These are phyloP conservation scores for Spilogale gracilis DNA, from an alignment of 2,113 vertebrate species.

Conservation along the genomic window DNA sequence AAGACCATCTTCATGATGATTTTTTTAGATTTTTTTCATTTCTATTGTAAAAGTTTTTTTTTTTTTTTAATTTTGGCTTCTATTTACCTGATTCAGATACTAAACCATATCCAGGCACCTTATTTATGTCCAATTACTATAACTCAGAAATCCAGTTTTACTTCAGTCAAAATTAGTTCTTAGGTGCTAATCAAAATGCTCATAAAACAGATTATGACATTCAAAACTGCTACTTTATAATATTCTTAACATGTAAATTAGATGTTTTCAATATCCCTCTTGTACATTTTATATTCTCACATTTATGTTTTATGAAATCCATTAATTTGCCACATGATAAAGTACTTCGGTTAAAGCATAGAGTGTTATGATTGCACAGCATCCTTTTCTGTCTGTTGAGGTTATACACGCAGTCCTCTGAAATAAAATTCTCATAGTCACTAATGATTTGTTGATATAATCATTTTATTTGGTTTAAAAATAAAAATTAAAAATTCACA, in stretches of 20 bases:
- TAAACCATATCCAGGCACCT: neutral
- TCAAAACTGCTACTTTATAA: conserved; percentile 52
- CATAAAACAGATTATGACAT: conserved; percentile 5
- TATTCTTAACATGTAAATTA: neutral
- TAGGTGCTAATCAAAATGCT: conserved; percentile 10
- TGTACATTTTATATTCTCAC: neutral
- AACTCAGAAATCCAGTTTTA: conserved; percentile 56
- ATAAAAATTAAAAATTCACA: neutral
- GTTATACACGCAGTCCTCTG: neutral
- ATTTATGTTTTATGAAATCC: neutral
- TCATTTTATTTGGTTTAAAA: neutral
- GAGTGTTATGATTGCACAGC: neutral
- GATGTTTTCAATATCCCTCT: neutral
- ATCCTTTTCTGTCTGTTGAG: neutral
- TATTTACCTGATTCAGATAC: neutral
- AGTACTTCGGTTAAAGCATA: neutral
- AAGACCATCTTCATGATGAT: neutral
- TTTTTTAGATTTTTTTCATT: conserved; percentile 24
- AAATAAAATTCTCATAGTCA: neutral
- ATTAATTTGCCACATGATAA: neutral
- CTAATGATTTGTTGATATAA: neutral
- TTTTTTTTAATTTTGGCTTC: conserved; percentile 25
- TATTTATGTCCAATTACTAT: conserved; percentile 4
- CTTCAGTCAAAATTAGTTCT: conserved; percentile 2
- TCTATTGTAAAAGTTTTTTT: conserved; percentile 46